phyloP scores from a whole-genome alignment of 2,888 invertebrate genomes.

The Stenichneumon culpator region DNA sequence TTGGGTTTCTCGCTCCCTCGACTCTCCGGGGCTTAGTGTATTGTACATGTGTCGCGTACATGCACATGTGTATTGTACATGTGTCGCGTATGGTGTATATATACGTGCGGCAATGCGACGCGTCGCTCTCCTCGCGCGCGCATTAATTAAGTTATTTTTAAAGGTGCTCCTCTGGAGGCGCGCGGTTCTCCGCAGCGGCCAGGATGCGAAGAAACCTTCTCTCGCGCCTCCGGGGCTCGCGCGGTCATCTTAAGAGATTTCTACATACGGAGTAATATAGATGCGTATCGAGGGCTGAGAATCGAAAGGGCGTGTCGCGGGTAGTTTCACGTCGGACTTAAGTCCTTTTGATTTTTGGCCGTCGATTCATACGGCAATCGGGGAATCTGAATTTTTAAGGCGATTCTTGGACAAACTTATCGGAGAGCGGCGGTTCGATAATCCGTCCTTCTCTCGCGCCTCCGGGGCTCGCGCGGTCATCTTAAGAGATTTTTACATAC shows the following conservation, averaged over 20 bases:
- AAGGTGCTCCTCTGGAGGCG: conserved; percentile 68
- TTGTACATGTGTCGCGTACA: conserved; percentile 19
- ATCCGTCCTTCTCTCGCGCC: conserved; percentile 41
- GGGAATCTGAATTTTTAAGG: conserved; percentile 61
- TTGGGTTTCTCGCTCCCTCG: conserved; percentile 63
- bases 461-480: conserved; percentile 26
- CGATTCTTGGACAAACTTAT: conserved; percentile 36
- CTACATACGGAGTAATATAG: conserved; percentile 37
- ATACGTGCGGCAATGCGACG: conserved; percentile 13
- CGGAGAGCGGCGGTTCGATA: no score
- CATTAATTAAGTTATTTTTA: conserved; percentile 83
- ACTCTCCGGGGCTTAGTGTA: conserved; percentile 31
- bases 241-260: conserved; percentile 35
- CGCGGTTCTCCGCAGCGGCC: conserved; percentile 54
- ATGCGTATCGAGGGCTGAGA: not conserved
- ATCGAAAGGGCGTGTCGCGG: no score
- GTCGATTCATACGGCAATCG: conserved; percentile 6
- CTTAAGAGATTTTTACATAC: conserved; percentile 42
- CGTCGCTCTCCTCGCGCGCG: conserved; percentile 58
- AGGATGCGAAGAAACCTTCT: conserved; percentile 42
- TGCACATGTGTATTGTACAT: conserved; percentile 16
- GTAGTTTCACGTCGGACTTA: not conserved
- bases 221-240: conserved; percentile 37
- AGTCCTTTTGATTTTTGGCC: not conserved
- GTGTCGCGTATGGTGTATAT: conserved; percentile 19